These are phyloP conservation scores for Aldrovandia affinis DNA, from an alignment of 2,797 vertebrate species.

Conservation along the genomic window DNA sequence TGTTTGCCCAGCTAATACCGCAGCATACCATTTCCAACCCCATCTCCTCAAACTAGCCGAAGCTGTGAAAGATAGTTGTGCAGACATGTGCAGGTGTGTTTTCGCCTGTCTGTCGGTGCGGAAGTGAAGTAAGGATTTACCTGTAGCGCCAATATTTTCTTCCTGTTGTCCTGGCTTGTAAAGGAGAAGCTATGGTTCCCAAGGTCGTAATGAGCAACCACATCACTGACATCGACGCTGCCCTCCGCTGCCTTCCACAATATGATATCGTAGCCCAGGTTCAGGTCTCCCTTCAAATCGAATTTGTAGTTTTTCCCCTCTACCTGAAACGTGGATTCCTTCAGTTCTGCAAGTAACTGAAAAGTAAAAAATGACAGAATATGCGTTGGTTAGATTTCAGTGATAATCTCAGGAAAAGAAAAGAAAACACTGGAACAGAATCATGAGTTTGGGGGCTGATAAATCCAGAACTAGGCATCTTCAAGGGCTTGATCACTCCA, in stretches of 20 bases:
- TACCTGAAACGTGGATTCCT: constrained; percentile 65
- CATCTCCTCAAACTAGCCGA: background rate
- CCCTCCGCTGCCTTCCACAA: constrained; percentile 75
- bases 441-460: no score
- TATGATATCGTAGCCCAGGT: constrained; percentile 78
- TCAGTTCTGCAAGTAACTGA: constrained; percentile 45
- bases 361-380: background rate
- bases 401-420: background rate
- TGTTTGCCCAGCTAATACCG: background rate
- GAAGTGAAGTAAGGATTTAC: constrained; percentile 58
- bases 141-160: constrained; percentile 69
- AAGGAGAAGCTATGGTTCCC: constrained; percentile 67
- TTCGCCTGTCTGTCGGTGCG: background rate
- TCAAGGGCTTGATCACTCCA: background rate
- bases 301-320: constrained; percentile 70
- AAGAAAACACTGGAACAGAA: background rate
- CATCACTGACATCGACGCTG: constrained; percentile 55
- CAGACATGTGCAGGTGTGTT: background rate
- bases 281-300: constrained; percentile 78
- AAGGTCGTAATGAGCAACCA: constrained; percentile 77
- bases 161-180: constrained; percentile 57
- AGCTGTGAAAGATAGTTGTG: background rate
- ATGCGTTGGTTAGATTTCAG: background rate
- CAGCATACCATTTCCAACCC: background rate
- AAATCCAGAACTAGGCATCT: background rate